Evolutionary conservation across 2,888 invertebrate species (phyloP).

Genomic region (Pachymerium ferrugineum): DNA sequence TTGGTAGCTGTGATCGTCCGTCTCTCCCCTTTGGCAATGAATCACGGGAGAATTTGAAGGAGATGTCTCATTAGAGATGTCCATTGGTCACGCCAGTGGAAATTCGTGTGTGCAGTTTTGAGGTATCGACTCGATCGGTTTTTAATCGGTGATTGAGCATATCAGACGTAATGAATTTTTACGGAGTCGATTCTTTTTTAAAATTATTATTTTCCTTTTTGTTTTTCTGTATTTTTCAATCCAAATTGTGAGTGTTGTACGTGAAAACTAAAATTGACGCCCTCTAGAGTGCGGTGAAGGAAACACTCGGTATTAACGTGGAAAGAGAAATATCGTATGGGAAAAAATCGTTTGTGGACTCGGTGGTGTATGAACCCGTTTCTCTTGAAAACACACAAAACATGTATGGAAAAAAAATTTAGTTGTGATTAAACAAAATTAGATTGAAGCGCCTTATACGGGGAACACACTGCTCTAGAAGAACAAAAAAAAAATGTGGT

Average conservation of each 20-base stretch:
- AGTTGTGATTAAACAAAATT: neutral
- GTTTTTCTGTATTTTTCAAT: too few relatives aligned
- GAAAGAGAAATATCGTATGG: too few relatives aligned
- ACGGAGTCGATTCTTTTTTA: too few relatives aligned
- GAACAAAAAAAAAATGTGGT: neutral
- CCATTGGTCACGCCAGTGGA: neutral
- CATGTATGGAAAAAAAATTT: neutral
- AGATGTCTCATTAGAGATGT: constrained; percentile 3
- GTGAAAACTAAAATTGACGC: too few relatives aligned
- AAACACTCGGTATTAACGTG: too few relatives aligned
- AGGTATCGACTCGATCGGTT: neutral
- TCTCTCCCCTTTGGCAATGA: constrained; percentile 21
- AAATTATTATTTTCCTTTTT: too few relatives aligned
- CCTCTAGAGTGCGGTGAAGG: too few relatives aligned
- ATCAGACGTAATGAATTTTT: too few relatives aligned
- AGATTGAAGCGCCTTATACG: neutral
- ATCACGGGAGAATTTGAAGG: constrained; percentile 16
- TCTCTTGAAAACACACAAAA: neutral
- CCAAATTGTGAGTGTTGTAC: neutral
- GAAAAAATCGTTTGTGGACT: neutral
- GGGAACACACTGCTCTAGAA: neutral
- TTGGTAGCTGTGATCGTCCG: constrained; percentile 18
- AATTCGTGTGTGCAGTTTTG: neutral
- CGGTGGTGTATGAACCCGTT: neutral
- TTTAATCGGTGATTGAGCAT: constrained; percentile 5